Evolutionary conservation across 2,113 vertebrate species (phyloP), one percentile per base, ranked within the genome.

Genomic region (Chlamydotis undulata): DNA sequence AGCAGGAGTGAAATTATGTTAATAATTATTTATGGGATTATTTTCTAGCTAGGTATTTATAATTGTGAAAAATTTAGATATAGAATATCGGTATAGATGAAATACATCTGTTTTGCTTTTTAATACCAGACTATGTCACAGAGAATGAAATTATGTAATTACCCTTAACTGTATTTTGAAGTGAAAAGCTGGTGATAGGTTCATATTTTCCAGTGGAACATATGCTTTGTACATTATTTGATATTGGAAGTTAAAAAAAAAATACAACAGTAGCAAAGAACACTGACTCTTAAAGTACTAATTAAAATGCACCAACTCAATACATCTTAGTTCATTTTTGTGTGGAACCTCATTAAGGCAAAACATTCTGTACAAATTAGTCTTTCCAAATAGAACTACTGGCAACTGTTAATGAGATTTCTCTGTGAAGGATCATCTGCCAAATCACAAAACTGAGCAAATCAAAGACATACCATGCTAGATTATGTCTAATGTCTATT

Each of bases 331-430:
- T 52, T 94, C 70, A 84, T 93, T 93, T 91, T 95, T 77, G 80
- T 59, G 13, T 83, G 74, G 86, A 96, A 86, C 26, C 67, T 96
- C 93, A 85, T 95, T 94, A 96, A 76, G 63, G 53, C 69, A 92
- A 89, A 94, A 85, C 52, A 45, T 92, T 94, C 91, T 82, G 50
- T 80, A 87, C 89, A 91, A 96, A 96, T 96, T 83, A 91, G 52
- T 83, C 61, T 91, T 96, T 76, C 74, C 80, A 94, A 89, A 91
- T 8, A 89, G 87, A 95, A 93, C 45, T 69, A 76, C 53, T 94
- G 78, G 80, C 81, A 91, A 73, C 83, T 87, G 81, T 77, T 96
- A 96, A 95, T 91, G 92, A 94, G n/a, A 65, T 76, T 96, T 89
- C 83, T 64, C 56, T 59, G 60, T 67, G 84, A 94, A 86, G 61